phyloP scores from a whole-genome alignment of 2,888 invertebrate genomes.

The Macrosiphum euphorbiae region DNA sequence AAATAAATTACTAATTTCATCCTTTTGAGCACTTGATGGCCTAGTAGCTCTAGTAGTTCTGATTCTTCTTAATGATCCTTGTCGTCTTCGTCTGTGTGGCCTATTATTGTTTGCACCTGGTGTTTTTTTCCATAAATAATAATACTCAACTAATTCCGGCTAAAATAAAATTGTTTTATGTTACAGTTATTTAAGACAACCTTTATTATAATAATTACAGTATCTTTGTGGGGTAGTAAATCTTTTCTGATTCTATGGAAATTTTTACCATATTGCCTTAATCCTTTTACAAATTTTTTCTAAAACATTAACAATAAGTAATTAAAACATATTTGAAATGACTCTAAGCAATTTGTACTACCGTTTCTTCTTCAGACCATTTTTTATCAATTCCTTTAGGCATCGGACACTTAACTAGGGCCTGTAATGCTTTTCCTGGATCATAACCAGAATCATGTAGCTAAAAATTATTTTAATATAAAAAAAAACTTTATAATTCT shows the following conservation, averaged over 20 bases:
- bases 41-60: slow-evolving; percentile 89
- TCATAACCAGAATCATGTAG: slow-evolving; percentile 97
- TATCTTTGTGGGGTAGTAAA: slow-evolving; percentile 95
- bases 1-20: slow-evolving; percentile 73
- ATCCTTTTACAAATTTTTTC: slow-evolving; percentile 98
- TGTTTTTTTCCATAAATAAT: slow-evolving; percentile 99
- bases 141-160: slow-evolving; percentile 97
- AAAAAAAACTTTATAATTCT: background rate
- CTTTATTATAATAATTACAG: slow-evolving; percentile 74
- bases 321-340: background rate
- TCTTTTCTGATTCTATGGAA: slow-evolving; percentile 98
- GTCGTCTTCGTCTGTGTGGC: slow-evolving; percentile 89
- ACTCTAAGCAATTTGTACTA: slow-evolving; percentile 69
- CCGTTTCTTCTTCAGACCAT: slow-evolving; percentile 97
- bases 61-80: slow-evolving; percentile 88
- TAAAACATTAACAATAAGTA: slow-evolving; percentile 68
- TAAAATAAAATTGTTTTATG: slow-evolving; percentile 69
- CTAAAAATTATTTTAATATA: slow-evolving; percentile 71
- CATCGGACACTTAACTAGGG: slow-evolving; percentile 96
- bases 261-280: slow-evolving; percentile 98
- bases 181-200: slow-evolving; percentile 28
- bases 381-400: slow-evolving; percentile 97
- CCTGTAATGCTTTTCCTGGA: slow-evolving; percentile 95
- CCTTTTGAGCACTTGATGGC: slow-evolving; percentile 79
- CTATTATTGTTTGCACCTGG: slow-evolving; percentile 97